These are phyloP conservation scores for Parambassis ranga DNA, from an alignment of 2,797 vertebrate species.

Conservation along the genomic window DNA sequence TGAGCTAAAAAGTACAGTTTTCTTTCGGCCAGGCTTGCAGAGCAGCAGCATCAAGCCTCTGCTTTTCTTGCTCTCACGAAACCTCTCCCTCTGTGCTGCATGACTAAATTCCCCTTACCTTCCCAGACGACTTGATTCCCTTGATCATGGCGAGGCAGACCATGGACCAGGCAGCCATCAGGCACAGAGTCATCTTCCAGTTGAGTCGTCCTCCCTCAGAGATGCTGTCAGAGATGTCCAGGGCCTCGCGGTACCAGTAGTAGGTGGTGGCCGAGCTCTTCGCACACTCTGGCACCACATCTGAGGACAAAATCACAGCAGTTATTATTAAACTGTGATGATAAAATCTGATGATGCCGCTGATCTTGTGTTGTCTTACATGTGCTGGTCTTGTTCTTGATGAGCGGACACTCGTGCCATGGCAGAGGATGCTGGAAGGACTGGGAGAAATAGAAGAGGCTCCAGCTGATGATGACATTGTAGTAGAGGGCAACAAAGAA, in stretches of 20 bases:
- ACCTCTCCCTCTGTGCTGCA: not conserved
- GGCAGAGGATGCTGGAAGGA: slow-evolving; percentile 97
- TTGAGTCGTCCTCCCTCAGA: slow-evolving; percentile 93
- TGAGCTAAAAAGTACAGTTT: too few relatives aligned
- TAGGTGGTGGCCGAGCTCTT: slow-evolving; percentile 98
- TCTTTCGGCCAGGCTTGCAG: not conserved
- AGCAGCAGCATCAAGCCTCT: not conserved
- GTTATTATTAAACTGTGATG: not conserved
- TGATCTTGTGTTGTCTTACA: slow-evolving; percentile 79
- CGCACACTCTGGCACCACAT: slow-evolving; percentile 93
- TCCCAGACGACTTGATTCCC: slow-evolving; percentile 98
- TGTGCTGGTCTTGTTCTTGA: slow-evolving; percentile 89
- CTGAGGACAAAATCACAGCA: slow-evolving; percentile 64
- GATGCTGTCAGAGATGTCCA: slow-evolving; percentile 93
- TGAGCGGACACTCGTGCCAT: slow-evolving; percentile 93
- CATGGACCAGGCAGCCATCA: slow-evolving; percentile 91
- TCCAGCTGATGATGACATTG: slow-evolving; percentile 99
- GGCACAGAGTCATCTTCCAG: slow-evolving; percentile 95
- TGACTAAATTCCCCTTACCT: slow-evolving; percentile 76
- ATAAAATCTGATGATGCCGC: not conserved
- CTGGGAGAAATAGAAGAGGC: slow-evolving; percentile 97
- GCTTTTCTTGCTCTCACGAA: not conserved
- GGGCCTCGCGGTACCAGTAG: slow-evolving; percentile 95
- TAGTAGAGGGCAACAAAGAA: slow-evolving; percentile 98
- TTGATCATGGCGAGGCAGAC: slow-evolving; percentile 98